Evolutionary conservation across 92 coral and sea anemone genomes (phyloP), one percentile per base, ranked within the genome.

Genomic region (Epizoanthus stellaris): DNA sequence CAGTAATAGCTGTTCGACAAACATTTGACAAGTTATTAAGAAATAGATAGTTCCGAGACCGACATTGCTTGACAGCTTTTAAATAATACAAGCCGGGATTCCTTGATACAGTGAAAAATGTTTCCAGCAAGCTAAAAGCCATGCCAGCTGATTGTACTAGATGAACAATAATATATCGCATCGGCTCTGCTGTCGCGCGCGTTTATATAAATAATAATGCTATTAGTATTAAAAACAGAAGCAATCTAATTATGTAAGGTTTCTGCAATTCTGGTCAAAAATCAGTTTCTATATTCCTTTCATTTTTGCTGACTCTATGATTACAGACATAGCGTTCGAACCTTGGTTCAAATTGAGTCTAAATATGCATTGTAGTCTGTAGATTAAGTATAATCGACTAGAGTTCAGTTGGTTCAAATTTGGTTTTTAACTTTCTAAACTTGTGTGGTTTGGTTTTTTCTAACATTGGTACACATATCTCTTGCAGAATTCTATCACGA

Each of bases 1-100:
- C 83, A 79, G 38, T 79, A 79, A 79, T 79, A 70, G 83, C 70
- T 70, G 23, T 79, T 79, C 83, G 40, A 63, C 83, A 79, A 79
- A 79, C 83, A 79, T 79, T 79, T 79, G 83, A 63, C 59, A 79
- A 62, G 83, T 79, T 79, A 62, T 79, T 79, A 79, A 62, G 66
- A 62, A 62, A 42, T 64, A 40, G 56, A 64, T 63, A 79, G 72
- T 62, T 63, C 67, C 42, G 16, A 45, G 53, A 40, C 83, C 21
- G 72, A 9, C 59, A 62, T 62, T 70, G 25, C 49, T 57, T 62
- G 71, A 45, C 72, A 19, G 67, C 6, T 20, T 20, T 40, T 58
- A 17, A 3, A 16, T 76, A 40, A 19, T 40, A 34, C 14, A 62
- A 62, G 9, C 13, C 56, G 54, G 42, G 23, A 45, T 20, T 42